Conservation (phyloP, 2,888 invertebrate genomes). For the Ormyrus thymus region DNA sequence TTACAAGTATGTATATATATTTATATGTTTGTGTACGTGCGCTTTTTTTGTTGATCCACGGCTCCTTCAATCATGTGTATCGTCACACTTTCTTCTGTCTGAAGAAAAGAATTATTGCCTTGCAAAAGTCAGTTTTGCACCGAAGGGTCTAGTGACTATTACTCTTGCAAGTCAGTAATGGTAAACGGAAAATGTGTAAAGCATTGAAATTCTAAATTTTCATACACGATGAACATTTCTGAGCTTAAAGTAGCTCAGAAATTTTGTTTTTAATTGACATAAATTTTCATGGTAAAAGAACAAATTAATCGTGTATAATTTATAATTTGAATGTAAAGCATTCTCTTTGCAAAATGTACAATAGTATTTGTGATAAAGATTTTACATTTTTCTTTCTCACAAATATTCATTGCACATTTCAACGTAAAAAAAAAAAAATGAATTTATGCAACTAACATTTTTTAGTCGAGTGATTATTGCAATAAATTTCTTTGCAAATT, state of each 20-base stretch:
- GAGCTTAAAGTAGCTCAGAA: no score
- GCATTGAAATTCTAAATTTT: no score
- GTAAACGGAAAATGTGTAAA: no score
- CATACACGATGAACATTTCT: no score
- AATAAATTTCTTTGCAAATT: neutral
- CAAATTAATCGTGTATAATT: neutral
- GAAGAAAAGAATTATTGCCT: slow-evolving; percentile 31
- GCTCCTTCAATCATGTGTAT: slow-evolving; percentile 42
- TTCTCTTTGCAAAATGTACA: slow-evolving; percentile 22
- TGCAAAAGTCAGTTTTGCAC: slow-evolving; percentile 30
- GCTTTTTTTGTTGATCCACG: slow-evolving; percentile 54
- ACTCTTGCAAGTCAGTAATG: no score
- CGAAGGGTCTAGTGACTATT: no score
- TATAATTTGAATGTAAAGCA: neutral
- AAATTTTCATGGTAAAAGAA: neutral
- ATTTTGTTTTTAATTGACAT: no score
- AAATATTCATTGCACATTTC: neutral
- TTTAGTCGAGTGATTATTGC: slow-evolving; percentile 19
- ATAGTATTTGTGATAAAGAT: slow-evolving; percentile 28
- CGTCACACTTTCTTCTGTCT: slow-evolving; percentile 26
- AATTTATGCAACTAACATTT: slow-evolving; percentile 13
- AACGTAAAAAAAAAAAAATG: slow-evolving; percentile 1
- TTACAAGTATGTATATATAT: slow-evolving; percentile 51
- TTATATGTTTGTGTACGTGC: slow-evolving; percentile 47
- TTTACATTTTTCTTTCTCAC: slow-evolving; percentile 2